Evolutionary conservation across 1,140 invertebrate genomes (phyloP), one percentile per base, ranked within the genome.

Genomic region (Brachionus rotundiformis): DNA sequence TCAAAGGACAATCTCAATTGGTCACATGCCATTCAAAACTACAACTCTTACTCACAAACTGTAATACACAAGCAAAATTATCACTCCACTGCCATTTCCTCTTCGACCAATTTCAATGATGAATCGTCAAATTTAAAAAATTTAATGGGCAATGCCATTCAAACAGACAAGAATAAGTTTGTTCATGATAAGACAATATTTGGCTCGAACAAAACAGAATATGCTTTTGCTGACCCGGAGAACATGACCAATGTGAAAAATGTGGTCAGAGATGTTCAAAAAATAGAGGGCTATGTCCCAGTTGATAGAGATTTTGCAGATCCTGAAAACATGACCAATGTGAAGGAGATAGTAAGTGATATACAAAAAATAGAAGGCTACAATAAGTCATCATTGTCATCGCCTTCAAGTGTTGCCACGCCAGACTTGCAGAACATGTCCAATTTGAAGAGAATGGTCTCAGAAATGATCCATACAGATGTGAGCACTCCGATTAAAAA

Each of bases 391-490:
- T 65, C 31, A 33, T 65, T 27, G 6, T 6, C 25, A 65, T 31
- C 27, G 8, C 29, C 27, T 29, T 65, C 61, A 33, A 33, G 31
- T 65, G 19, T 7, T 2, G 47, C 16, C 8, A 19, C 19, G 11
- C 10, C 25, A 27, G 61, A 65, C n/a, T 10, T 11, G 13, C 27
- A 65, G 31, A 65, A 27, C 13, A 23, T 73, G 39, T 44, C 36
- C 11, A 73, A 73, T 73, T 44, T 73, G 39, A 73, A 73, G 44
- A 73, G 27, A 44, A 44, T 73, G 41, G 68, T 73, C 10, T 73
- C 68, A 23, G 68, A 73, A 73, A 44, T 73, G 39, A 73, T 73
- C 36, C 68, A 73, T n/a, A 73, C 68, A 44, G 68, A 73, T 36
- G 63, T 68, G 27, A 68, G 63, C 27, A 16, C 25, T 73, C 68